Percentiles rank a stretch among this genome's conserved stretches.
These are phyloP conservation scores for Remorina albescens DNA, from an alignment of 2,797 vertebrate genomes.

Conservation along the genomic window DNA sequence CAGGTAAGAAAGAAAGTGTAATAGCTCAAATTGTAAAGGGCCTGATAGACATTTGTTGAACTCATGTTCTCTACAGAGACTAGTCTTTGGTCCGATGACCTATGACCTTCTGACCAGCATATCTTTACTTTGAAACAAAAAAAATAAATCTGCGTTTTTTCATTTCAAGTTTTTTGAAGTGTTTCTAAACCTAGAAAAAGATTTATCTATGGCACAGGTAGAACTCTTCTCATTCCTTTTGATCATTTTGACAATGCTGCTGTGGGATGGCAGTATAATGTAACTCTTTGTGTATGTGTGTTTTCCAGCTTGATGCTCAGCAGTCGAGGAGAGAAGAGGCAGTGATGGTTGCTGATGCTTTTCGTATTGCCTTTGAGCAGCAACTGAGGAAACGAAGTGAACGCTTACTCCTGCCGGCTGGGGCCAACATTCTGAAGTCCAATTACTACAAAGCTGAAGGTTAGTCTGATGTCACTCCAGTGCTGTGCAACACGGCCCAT, in stretches of 20 bases:
- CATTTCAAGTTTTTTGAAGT: too few relatives aligned
- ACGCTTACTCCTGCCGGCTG: conserved; percentile 85
- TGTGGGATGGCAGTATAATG: neutral
- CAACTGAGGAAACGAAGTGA: conserved; percentile 90
- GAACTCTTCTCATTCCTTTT: too few relatives aligned
- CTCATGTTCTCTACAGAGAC: too few relatives aligned
- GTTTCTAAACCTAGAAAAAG: too few relatives aligned
- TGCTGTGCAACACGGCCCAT: neutral
- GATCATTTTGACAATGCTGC: too few relatives aligned
- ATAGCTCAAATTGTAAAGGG: too few relatives aligned
- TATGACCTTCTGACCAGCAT: neutral
- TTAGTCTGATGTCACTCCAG: conserved; percentile 28
- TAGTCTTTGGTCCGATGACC: neutral
- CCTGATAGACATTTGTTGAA: too few relatives aligned
- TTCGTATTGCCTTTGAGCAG: conserved; percentile 94
- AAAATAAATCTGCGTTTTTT: too few relatives aligned
- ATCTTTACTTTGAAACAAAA: too few relatives aligned
- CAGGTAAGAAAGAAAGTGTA: too few relatives aligned
- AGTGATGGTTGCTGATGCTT: conserved; percentile 90
- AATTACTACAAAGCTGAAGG: conserved; percentile 73
- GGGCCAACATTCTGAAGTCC: conserved; percentile 79
- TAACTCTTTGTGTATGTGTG: conserved; percentile 13
- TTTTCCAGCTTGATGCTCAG: conserved; percentile 84
- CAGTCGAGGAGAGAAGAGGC: conserved; percentile 90
- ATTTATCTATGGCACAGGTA: too few relatives aligned